phyloP scores from a whole-genome alignment of 2,797 vertebrate genomes.

The Takifugu ocellatus region DNA sequence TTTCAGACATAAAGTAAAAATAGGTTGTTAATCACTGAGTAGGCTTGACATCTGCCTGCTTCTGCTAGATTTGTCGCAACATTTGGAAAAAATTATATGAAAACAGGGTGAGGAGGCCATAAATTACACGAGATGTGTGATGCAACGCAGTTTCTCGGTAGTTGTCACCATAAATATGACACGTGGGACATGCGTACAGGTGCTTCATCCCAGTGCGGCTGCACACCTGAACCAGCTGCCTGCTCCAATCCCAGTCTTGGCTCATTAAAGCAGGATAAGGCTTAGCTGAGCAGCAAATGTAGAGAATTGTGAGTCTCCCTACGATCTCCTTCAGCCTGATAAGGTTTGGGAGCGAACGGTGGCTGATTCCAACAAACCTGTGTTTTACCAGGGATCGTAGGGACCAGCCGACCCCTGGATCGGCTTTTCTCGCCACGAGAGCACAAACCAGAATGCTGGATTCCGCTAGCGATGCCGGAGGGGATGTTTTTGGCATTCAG shows the following conservation, averaged over 20 bases:
- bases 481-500: constrained; percentile 12
- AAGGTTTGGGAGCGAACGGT: constrained; percentile 7
- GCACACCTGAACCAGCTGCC: constrained; percentile 18
- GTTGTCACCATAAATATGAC: neutral
- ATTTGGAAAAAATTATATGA: no score
- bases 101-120: no score
- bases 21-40: no score
- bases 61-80: no score
- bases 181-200: neutral
- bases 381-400: constrained; percentile 7
- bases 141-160: no score
- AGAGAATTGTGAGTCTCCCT: constrained; percentile 17
- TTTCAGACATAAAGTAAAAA: no score
- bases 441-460: neutral
- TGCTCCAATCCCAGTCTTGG: constrained; percentile 26
- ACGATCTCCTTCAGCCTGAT: constrained; percentile 12
- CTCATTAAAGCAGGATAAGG: constrained; percentile 40
- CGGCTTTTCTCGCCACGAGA: neutral
- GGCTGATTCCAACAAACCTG: constrained; percentile 3
- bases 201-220: neutral
- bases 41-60: no score
- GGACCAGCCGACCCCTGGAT: neutral
- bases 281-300: constrained; percentile 18
- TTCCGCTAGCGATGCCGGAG: neutral
- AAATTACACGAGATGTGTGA: no score